Evolutionary conservation across 2,888 invertebrate genomes (phyloP).

Genomic region (Tillus elongatus): DNA sequence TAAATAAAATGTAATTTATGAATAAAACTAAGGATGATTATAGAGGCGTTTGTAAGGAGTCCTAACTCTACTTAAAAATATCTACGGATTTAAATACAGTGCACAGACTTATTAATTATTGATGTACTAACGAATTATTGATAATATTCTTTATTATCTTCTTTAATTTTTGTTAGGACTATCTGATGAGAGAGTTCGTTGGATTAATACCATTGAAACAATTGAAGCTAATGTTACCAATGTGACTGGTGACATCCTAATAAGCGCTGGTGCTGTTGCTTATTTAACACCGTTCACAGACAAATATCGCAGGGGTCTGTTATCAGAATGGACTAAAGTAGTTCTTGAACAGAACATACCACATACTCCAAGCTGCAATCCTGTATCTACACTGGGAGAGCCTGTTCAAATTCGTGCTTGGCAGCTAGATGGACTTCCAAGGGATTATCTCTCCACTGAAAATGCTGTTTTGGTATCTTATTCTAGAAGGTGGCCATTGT

Average conservation of each 20-base stretch:
- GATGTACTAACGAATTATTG: no score
- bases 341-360: conserved; percentile 50
- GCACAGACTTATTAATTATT: no score
- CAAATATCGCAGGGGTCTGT: conserved; percentile 49
- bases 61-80: no score
- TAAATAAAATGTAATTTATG: no score
- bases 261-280: conserved; percentile 64
- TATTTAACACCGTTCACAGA: conserved; percentile 74
- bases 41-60: no score
- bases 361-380: conserved; percentile 57
- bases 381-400: conserved; percentile 60
- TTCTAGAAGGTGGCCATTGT: conserved; percentile 79
- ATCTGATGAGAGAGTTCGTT: conserved; percentile 51
- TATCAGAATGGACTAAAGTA: conserved; percentile 50
- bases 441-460: conserved; percentile 78
- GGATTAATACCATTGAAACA: conserved; percentile 59
- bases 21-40: no score
- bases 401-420: conserved; percentile 67
- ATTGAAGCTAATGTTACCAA: conserved; percentile 49
- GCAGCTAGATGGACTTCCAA: conserved; percentile 79
- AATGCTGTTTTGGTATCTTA: conserved; percentile 77
- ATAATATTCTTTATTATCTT: background rate
- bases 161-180: conserved; percentile 42
- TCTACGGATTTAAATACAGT: no score
- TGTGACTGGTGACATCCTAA: conserved; percentile 62